Percentiles rank a stretch among this genome's conserved stretches.
phyloP scores from a whole-genome alignment of 2,113 vertebrate genomes.

The Scytalopus superciliaris region DNA sequence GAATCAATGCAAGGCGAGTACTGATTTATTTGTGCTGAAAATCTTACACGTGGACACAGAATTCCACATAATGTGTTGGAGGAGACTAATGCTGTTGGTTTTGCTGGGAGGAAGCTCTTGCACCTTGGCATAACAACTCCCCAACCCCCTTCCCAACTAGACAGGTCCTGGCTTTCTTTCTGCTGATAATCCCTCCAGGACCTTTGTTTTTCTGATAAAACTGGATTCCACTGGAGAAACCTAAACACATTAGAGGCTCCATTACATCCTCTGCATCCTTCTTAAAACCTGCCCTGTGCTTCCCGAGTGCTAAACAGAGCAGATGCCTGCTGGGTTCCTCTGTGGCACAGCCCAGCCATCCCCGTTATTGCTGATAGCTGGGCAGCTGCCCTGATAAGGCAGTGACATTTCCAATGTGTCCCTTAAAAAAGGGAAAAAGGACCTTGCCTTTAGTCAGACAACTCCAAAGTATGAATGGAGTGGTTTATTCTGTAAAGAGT shows the following conservation, averaged over 20 bases:
- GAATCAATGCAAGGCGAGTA: neutral
- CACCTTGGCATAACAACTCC: neutral
- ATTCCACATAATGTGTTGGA: neutral
- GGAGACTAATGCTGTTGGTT: neutral
- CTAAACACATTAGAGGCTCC: conserved; percentile 74
- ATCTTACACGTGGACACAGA: neutral
- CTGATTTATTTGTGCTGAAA: neutral
- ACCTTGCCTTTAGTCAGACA: neutral
- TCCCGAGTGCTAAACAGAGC: conserved; percentile 77
- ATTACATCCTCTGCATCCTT: conserved; percentile 38
- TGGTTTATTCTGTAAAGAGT: neutral
- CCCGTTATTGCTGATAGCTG: conserved; percentile 69
- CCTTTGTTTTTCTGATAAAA: conserved; percentile 70
- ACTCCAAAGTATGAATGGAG: fast-evolving
- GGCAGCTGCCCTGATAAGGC: conserved; percentile 76
- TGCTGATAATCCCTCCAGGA: conserved; percentile 73
- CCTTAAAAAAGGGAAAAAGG: neutral
- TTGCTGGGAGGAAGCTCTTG: neutral
- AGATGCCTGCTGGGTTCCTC: conserved; percentile 42
- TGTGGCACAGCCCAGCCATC: conserved; percentile 43
- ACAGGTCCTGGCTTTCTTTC: conserved; percentile 72
- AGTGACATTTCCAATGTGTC: conserved; percentile 73
- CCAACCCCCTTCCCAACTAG: neutral
- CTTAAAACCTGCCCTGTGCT: conserved; percentile 37
- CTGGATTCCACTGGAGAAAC: conserved; percentile 76